Evolutionary conservation across 2,113 vertebrate genomes (phyloP).

Genomic region (Tapirus terrestris): DNA sequence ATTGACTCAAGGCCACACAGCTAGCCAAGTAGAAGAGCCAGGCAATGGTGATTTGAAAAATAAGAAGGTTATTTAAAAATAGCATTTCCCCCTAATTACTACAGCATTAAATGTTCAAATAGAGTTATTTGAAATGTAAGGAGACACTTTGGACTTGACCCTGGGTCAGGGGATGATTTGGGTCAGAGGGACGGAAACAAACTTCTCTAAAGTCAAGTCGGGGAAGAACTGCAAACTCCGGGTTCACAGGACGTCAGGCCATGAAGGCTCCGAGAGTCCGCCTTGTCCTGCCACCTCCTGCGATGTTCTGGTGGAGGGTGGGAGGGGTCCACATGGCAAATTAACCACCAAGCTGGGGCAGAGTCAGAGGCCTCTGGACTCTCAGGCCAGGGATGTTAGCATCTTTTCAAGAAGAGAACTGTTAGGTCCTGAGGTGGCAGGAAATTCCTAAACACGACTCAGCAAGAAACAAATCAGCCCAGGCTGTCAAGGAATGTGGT

Average conservation of each 20-base stretch:
- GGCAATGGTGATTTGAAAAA: no score
- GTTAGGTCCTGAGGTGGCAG: neutral
- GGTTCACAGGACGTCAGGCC: fast-evolving
- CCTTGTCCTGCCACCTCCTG: fast-evolving
- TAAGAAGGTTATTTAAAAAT: neutral
- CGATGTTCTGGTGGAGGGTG: fast-evolving
- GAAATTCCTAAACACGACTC: neutral
- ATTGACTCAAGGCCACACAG: no score
- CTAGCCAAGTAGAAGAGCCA: no score
- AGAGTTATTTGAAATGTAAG: neutral
- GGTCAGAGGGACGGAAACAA: neutral
- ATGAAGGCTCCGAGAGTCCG: neutral
- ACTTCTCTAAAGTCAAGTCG: neutral
- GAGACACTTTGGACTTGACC: neutral
- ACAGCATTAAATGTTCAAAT: neutral
- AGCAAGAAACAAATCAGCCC: neutral
- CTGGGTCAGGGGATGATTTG: neutral
- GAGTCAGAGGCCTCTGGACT: neutral
- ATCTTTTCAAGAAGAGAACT: neutral
- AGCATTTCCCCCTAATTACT: neutral
- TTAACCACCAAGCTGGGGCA: neutral
- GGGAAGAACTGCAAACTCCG: no score
- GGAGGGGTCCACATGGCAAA: neutral
- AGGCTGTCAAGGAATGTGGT: fast-evolving
- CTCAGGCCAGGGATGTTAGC: no score